A percentile compares a stretch with the other conserved stretches of the same genome.
Evolutionary conservation across 2,113 vertebrate genomes (phyloP).

Genomic region (Notechis scutatus): DNA sequence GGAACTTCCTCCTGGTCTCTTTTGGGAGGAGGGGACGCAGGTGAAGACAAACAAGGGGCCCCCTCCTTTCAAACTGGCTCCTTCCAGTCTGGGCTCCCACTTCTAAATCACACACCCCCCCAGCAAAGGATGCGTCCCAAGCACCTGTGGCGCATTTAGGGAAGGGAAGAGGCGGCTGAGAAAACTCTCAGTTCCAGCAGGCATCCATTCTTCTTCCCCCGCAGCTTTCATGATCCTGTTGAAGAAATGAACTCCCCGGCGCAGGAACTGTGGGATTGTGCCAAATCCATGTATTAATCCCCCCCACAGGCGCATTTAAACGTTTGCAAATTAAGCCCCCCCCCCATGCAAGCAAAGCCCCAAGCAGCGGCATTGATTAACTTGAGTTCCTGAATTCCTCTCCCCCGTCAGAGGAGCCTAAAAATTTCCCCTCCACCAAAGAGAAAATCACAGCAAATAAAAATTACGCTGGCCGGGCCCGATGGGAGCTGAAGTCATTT

Average conservation of each 20-base stretch:
- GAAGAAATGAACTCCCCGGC: background rate
- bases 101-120: background rate
- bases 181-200: background rate
- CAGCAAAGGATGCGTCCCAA: too few relatives aligned
- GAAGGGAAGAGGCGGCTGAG: background rate
- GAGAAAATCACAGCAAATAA: background rate
- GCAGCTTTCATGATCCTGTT: background rate
- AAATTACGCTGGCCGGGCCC: background rate
- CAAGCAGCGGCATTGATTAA: background rate
- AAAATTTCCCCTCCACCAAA: background rate
- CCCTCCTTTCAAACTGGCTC: background rate
- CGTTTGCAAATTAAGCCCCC: background rate
- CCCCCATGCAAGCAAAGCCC: background rate
- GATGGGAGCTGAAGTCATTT: background rate
- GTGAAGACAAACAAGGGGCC: background rate
- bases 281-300: background rate
- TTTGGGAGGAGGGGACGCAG: background rate
- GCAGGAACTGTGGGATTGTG: background rate
- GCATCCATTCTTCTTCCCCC: background rate
- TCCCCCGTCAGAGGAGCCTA: background rate
- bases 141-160: background rate
- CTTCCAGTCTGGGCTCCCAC: background rate
- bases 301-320: background rate
- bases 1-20: background rate
- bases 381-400: background rate